These are phyloP conservation scores for Bellardia bayeri DNA, from an alignment of 2,888 invertebrate species.

Conservation along the genomic window DNA sequence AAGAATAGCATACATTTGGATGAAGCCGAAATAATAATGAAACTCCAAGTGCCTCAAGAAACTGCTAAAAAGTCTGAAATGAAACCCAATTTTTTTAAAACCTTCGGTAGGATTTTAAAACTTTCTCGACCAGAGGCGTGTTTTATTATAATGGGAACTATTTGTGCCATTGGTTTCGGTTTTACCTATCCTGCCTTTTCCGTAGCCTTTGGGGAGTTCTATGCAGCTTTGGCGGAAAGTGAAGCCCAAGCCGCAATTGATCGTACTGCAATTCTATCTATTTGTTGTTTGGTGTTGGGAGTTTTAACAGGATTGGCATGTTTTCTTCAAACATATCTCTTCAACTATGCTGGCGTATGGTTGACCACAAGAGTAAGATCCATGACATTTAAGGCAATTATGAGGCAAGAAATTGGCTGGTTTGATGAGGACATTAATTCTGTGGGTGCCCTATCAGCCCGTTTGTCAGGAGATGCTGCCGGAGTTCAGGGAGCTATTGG, in stretches of 20 bases:
- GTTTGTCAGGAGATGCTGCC: constrained; percentile 89
- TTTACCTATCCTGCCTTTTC: constrained; percentile 91
- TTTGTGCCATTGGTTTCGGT: constrained; percentile 89
- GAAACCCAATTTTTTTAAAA: constrained; percentile 80
- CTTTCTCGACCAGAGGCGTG: constrained; percentile 89
- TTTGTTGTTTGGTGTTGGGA: constrained; percentile 88
- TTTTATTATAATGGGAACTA: constrained; percentile 86
- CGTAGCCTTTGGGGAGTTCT: constrained; percentile 91
- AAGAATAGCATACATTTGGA: constrained; percentile 81
- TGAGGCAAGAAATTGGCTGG: constrained; percentile 91
- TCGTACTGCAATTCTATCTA: constrained; percentile 87
- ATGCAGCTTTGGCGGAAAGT: constrained; percentile 88
- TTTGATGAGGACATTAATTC: constrained; percentile 89
- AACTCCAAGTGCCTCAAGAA: constrained; percentile 24
- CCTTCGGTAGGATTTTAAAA: constrained; percentile 86
- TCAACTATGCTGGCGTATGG: constrained; percentile 90
- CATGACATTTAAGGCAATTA: constrained; percentile 87
- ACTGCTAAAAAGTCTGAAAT: constrained; percentile 77
- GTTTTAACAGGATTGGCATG: constrained; percentile 87
- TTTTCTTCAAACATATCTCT: constrained; percentile 90
- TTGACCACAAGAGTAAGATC: constrained; percentile 88
- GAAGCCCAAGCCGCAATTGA: constrained; percentile 86
- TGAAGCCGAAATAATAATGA: constrained; percentile 74
- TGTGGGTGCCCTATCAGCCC: constrained; percentile 88
- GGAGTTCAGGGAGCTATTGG: constrained; percentile 91